Percentiles rank a stretch among this genome's conserved stretches.
Conservation (phyloP, 2,888 invertebrate species). For the Caenorhabditis sinica region DNA sequence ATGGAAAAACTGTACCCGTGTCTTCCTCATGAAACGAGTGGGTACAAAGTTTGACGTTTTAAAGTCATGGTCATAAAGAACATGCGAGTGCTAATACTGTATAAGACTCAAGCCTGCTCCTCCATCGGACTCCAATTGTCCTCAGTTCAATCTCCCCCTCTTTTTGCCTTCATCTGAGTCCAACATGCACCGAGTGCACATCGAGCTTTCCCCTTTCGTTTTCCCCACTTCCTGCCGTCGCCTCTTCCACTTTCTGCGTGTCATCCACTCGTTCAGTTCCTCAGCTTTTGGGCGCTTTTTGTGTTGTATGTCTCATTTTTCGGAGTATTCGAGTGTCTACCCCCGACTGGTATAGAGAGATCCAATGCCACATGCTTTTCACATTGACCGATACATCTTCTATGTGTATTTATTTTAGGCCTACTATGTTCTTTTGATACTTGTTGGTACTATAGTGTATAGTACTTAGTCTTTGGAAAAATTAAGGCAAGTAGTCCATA, state of each 20-base stretch:
- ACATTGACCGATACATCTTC: constrained; percentile 26
- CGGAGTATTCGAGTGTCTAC: constrained; percentile 24
- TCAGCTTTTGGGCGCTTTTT: constrained; percentile 39
- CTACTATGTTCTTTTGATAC: not conserved
- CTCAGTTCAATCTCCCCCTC: constrained; percentile 23
- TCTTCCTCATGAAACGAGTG: constrained; percentile 1
- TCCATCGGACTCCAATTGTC: not conserved
- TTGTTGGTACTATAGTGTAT: not conserved
- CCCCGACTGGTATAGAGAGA: constrained; percentile 7
- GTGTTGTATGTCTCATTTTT: constrained; percentile 41
- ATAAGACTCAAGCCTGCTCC: too few species aligned
- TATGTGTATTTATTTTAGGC: constrained; percentile 16
- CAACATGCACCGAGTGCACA: constrained; percentile 39
- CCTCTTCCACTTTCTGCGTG: constrained; percentile 11
- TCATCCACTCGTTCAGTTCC: constrained; percentile 7
- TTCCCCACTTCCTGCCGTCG: constrained; percentile 5
- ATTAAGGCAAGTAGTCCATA: too few species aligned
- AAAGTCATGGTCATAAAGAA: too few species aligned
- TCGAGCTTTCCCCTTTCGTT: constrained; percentile 25
- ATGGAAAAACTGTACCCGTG: not conserved
- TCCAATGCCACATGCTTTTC: constrained; percentile 33
- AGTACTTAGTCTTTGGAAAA: too few species aligned
- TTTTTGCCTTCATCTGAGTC: constrained; percentile 9
- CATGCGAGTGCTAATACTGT: too few species aligned
- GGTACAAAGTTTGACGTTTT: too few species aligned